Evolutionary conservation across 2,797 vertebrate genomes (phyloP).

Genomic region (Sparidentex hasta): DNA sequence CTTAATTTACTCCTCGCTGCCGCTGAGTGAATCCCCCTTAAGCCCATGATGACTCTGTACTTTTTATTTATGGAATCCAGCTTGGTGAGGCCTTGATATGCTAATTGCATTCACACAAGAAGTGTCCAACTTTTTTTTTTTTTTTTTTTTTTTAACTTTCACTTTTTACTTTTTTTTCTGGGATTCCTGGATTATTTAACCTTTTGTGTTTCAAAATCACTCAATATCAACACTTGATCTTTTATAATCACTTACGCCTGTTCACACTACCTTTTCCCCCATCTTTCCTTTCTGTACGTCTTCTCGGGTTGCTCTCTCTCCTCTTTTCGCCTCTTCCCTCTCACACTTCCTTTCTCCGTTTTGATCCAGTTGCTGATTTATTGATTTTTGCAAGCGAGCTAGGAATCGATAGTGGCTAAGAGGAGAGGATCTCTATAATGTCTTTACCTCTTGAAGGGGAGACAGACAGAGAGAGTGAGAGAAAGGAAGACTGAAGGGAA

Average conservation of each 20-base stretch:
- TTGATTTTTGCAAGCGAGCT: slow-evolving; percentile 72
- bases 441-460: slow-evolving; percentile 58
- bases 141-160: not conserved
- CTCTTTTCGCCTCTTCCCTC: slow-evolving; percentile 7
- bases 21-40: slow-evolving; percentile 36
- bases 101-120: slow-evolving; percentile 12
- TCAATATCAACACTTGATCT: slow-evolving; percentile 16
- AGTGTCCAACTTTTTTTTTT: not conserved
- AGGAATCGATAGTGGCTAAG: slow-evolving; percentile 67
- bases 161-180: not conserved
- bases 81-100: slow-evolving; percentile 33
- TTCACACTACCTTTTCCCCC: not conserved
- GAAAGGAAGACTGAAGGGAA: slow-evolving; percentile 15
- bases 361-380: slow-evolving; percentile 77
- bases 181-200: slow-evolving; percentile 16
- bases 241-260: slow-evolving; percentile 11
- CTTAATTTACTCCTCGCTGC: slow-evolving; percentile 47
- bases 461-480: slow-evolving; percentile 20
- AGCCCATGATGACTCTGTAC: slow-evolving; percentile 28
- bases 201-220: not conserved
- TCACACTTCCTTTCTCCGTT: slow-evolving; percentile 45
- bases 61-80: slow-evolving; percentile 45
- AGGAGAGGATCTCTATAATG: slow-evolving; percentile 63
- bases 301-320: not conserved
- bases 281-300: not conserved